phyloP scores from a whole-genome alignment of 2,888 invertebrate species.

The Agonum fuliginosum region DNA sequence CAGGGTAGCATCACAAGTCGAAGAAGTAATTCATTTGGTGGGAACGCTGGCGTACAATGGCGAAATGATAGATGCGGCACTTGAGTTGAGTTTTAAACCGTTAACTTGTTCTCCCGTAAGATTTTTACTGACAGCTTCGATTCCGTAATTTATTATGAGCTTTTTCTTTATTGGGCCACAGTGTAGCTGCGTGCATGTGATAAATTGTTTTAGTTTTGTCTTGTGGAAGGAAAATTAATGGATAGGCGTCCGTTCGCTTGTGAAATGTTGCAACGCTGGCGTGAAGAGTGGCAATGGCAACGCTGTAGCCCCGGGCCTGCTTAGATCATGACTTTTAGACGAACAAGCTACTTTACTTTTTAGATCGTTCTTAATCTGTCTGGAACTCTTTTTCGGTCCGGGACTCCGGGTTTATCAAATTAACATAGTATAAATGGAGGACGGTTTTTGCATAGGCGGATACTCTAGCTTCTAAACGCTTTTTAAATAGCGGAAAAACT shows the following conservation, averaged over 20 bases:
- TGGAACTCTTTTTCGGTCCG: conserved; percentile 12
- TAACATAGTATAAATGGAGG: conserved; percentile 36
- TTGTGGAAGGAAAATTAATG: conserved; percentile 59
- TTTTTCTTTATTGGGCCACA: conserved; percentile 52
- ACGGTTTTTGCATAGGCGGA: conserved; percentile 24
- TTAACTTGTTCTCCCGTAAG: conserved; percentile 58
- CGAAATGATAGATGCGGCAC: conserved; percentile 44
- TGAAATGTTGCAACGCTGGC: conserved; percentile 52
- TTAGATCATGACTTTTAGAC: conserved; percentile 42
- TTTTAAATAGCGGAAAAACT: conserved; percentile 34
- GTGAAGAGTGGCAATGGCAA: conserved; percentile 17
- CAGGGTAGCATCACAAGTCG: conserved; percentile 4
- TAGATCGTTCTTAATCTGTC: conserved; percentile 54
- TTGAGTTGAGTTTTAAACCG: conserved; percentile 56
- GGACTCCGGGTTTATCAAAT: conserved; percentile 10
- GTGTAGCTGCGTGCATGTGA: conserved; percentile 53
- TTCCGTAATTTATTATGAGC: conserved; percentile 59
- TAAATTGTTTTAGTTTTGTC: conserved; percentile 60
- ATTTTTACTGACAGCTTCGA: conserved; percentile 59
- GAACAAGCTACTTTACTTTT: conserved; percentile 52
- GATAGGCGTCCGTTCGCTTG: conserved; percentile 58
- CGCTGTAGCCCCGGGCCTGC: background rate
- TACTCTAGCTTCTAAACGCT: conserved; percentile 23
- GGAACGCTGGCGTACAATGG: background rate
- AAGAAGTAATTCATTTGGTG: conserved; percentile 31